phyloP scores from a whole-genome alignment of 2,888 invertebrate genomes.

The Griposia aprilina region DNA sequence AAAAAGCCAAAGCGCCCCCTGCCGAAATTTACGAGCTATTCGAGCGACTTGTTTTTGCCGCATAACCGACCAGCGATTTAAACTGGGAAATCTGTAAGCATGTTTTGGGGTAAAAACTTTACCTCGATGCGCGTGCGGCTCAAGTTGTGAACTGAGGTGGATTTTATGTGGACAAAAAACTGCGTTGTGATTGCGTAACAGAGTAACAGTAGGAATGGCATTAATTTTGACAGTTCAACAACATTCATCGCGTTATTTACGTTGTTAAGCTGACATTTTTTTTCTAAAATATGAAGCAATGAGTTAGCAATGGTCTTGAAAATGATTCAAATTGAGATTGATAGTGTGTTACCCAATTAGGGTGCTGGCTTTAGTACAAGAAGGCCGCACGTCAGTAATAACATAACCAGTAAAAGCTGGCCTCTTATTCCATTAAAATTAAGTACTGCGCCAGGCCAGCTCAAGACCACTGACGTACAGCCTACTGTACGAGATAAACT shows the following conservation, averaged over 20 bases:
- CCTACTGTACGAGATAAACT: not conserved
- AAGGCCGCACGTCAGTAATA: not conserved
- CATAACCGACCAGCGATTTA: slow-evolving; percentile 77
- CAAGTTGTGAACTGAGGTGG: slow-evolving; percentile 7
- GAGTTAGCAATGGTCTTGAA: too few relatives aligned
- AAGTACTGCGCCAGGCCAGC: not conserved
- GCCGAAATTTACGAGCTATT: slow-evolving; percentile 82
- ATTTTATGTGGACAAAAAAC: not conserved
- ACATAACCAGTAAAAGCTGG: not conserved
- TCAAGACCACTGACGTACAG: not conserved
- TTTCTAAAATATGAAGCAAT: too few relatives aligned
- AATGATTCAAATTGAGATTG: too few relatives aligned
- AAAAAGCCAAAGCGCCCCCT: slow-evolving; percentile 78
- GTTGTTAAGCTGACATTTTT: too few relatives aligned
- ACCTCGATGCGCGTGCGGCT: slow-evolving; percentile 31
- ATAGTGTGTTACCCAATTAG: too few relatives aligned
- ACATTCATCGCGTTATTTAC: too few relatives aligned
- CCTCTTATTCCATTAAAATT: not conserved
- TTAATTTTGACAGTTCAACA: too few relatives aligned
- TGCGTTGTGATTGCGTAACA: not conserved
- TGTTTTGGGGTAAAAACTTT: slow-evolving; percentile 80
- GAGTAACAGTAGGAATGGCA: too few relatives aligned
- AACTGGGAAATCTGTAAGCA: slow-evolving; percentile 80
- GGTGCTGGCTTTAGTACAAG: not conserved
- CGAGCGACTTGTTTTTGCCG: slow-evolving; percentile 82